phyloP scores from a whole-genome alignment of 2,797 vertebrate genomes.

The Zenarchopterus dispar region DNA sequence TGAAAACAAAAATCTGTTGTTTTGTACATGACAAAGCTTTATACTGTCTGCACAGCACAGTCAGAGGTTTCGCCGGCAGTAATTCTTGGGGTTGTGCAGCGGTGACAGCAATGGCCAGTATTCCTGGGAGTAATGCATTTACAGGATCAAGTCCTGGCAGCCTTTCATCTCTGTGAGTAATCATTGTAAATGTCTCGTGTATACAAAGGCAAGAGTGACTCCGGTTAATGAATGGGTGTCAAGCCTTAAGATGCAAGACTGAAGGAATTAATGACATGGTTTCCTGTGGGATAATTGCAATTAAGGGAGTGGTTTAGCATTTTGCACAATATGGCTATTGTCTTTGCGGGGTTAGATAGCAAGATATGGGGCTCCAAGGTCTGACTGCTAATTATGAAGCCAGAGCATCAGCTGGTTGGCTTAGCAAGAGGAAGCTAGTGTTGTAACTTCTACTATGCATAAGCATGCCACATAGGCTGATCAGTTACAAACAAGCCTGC shows the following conservation, averaged over 20 bases:
- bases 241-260: constrained; percentile 9
- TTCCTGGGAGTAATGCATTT: constrained; percentile 58
- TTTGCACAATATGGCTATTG: constrained; percentile 3
- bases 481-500: no score
- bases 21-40: no score
- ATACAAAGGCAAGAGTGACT: constrained; percentile 9
- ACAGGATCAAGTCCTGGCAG: constrained; percentile 29
- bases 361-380: neutral
- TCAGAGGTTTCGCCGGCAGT: constrained; percentile 43
- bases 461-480: no score
- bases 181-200: constrained; percentile 7
- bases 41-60: constrained; percentile 30
- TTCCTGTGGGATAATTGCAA: neutral
- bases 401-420: neutral
- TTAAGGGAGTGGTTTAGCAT: constrained; percentile 17
- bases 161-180: constrained; percentile 52
- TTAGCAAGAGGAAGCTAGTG: neutral
- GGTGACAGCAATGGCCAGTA: constrained; percentile 41
- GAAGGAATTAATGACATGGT: constrained; percentile 11
- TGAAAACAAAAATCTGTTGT: no score
- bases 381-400: neutral
- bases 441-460: no score
- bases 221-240: constrained; percentile 29
- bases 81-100: constrained; percentile 42
- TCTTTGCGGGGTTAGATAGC: neutral